phyloP scores from a whole-genome alignment of 2,888 invertebrate genomes.

The Drosophila robusta region DNA sequence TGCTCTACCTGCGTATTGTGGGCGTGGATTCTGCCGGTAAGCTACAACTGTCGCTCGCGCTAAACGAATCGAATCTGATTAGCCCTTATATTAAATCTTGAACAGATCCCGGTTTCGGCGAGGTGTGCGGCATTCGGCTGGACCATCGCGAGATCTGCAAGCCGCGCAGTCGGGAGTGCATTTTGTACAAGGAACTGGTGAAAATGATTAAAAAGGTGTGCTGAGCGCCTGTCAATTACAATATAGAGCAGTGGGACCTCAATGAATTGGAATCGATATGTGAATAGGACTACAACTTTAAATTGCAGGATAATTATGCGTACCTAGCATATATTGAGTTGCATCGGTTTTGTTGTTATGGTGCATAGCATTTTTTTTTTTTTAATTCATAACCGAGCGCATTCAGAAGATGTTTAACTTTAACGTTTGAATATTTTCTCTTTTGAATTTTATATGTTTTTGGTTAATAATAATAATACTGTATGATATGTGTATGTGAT shows the following conservation, averaged over 20 bases:
- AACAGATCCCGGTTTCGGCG: constrained; percentile 92
- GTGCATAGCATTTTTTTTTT: constrained; percentile 50
- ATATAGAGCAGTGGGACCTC: constrained; percentile 46
- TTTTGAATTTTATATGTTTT: not conserved
- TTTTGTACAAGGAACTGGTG: constrained; percentile 89
- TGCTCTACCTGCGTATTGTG: constrained; percentile 91
- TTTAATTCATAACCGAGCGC: constrained; percentile 16
- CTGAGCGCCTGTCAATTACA: constrained; percentile 45
- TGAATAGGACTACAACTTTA: constrained; percentile 57
- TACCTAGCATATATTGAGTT: constrained; percentile 51
- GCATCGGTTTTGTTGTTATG: constrained; percentile 28
- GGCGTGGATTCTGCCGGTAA: constrained; percentile 92
- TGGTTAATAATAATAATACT: not conserved
- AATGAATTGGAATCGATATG: constrained; percentile 58
- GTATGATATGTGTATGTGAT: too few species aligned
- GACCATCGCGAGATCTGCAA: constrained; percentile 96
- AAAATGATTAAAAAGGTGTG: constrained; percentile 87
- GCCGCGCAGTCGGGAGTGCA: constrained; percentile 89
- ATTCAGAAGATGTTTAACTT: not conserved
- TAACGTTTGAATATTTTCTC: not conserved
- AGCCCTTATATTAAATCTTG: not conserved
- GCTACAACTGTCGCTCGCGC: constrained; percentile 14
- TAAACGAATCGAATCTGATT: not conserved
- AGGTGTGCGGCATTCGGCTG: constrained; percentile 89
- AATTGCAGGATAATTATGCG: constrained; percentile 58